Evolutionary conservation across 2,797 vertebrate genomes (phyloP).

Genomic region (Bovichtus variegatus): DNA sequence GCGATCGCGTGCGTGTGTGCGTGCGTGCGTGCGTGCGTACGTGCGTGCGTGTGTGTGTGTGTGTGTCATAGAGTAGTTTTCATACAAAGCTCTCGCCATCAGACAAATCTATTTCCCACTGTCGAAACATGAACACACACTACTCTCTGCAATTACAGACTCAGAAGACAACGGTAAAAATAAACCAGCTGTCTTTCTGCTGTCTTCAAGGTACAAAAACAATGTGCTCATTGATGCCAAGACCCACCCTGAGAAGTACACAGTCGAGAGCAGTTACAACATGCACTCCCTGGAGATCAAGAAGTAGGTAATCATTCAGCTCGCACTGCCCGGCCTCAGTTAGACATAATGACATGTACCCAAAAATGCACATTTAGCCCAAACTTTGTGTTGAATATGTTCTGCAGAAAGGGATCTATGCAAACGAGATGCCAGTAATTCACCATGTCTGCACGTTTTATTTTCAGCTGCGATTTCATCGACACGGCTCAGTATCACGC

Average conservation of each 20-base stretch:
- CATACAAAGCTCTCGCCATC: conserved; percentile 13
- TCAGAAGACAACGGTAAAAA: conserved; percentile 22
- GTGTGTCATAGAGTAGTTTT: conserved; percentile 30
- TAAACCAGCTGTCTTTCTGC: conserved; percentile 34
- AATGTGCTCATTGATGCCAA: conserved; percentile 94
- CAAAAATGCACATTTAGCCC: not conserved
- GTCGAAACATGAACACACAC: conserved; percentile 11
- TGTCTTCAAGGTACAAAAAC: conserved; percentile 95
- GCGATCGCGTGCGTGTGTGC: not conserved
- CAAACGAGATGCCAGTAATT: not conserved
- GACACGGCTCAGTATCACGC: conserved; percentile 94
- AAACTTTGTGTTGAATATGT: not conserved
- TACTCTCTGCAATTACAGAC: conserved; percentile 11
- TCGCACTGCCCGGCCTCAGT: conserved; percentile 3
- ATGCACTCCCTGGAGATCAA: conserved; percentile 97
- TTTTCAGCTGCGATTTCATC: conserved; percentile 91
- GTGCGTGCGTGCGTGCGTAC: too few relatives aligned
- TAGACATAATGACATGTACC: not conserved
- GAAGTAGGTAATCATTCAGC: conserved; percentile 85
- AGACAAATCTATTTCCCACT: conserved; percentile 24
- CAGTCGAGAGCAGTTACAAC: conserved; percentile 91
- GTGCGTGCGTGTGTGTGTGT: too few relatives aligned
- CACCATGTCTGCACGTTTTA: conserved; percentile 4
- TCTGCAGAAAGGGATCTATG: not conserved
- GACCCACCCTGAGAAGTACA: conserved; percentile 91